Conservation (phyloP, 2,888 invertebrate genomes). For the Troides oblongomaculatus region DNA sequence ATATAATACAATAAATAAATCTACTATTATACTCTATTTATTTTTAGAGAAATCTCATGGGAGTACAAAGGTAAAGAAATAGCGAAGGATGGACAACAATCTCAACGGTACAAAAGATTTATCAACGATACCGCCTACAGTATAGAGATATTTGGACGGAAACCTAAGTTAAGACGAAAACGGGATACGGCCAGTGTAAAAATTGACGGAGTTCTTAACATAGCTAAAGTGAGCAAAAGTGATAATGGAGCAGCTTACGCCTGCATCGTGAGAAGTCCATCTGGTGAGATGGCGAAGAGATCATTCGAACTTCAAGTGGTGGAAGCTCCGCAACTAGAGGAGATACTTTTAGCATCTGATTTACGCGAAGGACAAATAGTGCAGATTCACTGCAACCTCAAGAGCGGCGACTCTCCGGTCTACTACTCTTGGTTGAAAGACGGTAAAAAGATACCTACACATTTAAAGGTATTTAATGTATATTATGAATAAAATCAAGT, state of each 20-base stretch:
- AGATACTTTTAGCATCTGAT: slow-evolving; percentile 89
- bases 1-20: not conserved
- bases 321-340: slow-evolving; percentile 89
- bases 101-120: slow-evolving; percentile 61
- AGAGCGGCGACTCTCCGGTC: slow-evolving; percentile 85
- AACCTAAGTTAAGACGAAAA: slow-evolving; percentile 71
- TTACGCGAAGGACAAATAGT: slow-evolving; percentile 91
- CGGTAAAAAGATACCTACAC: slow-evolving; percentile 81
- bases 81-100: slow-evolving; percentile 50
- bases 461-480: slow-evolving; percentile 78
- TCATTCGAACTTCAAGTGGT: slow-evolving; percentile 85
- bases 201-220: slow-evolving; percentile 78
- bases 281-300: slow-evolving; percentile 87
- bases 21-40: not conserved
- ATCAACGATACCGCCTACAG: slow-evolving; percentile 53
- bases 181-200: slow-evolving; percentile 54
- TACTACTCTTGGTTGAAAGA: slow-evolving; percentile 86
- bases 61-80: slow-evolving; percentile 74
- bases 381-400: slow-evolving; percentile 90
- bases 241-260: slow-evolving; percentile 89
- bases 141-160: slow-evolving; percentile 71
- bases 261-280: slow-evolving; percentile 87
- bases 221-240: slow-evolving; percentile 80
- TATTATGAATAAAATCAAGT: not conserved
- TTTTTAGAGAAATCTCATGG: slow-evolving; percentile 73